These are phyloP conservation scores for Tenthredo distinguenda DNA, from an alignment of 2,888 invertebrate species.

Conservation along the genomic window DNA sequence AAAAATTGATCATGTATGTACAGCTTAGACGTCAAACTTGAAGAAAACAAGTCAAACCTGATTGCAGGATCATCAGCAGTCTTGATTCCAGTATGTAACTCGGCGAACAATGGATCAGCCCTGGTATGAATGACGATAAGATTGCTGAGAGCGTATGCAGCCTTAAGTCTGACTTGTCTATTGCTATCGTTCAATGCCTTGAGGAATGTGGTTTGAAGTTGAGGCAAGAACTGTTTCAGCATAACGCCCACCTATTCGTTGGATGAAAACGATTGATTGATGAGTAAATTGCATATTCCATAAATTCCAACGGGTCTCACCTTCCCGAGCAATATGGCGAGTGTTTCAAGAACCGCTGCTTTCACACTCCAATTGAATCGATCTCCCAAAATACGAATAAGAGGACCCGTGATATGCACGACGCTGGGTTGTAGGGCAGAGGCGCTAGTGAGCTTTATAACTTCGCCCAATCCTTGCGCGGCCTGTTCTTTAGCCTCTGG, in stretches of 20 bases:
- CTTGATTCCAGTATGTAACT: constrained; percentile 93
- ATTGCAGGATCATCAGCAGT: constrained; percentile 91
- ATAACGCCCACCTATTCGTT: constrained; percentile 89
- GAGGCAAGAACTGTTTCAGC: constrained; percentile 98
- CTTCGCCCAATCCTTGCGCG: constrained; percentile 90
- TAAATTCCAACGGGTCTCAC: constrained; percentile 76
- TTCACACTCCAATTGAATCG: constrained; percentile 96
- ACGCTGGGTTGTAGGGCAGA: constrained; percentile 96
- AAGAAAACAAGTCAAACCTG: constrained; percentile 75
- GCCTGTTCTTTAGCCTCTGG: constrained; percentile 98
- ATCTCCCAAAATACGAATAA: constrained; percentile 98
- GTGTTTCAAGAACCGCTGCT: constrained; percentile 96
- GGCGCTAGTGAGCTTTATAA: constrained; percentile 91
- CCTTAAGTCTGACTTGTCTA: constrained; percentile 92
- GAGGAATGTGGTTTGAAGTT: constrained; percentile 98
- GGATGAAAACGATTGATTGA: not conserved
- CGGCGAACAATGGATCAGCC: constrained; percentile 96
- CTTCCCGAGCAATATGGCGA: constrained; percentile 95
- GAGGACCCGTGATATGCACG: constrained; percentile 97
- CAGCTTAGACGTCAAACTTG: not conserved
- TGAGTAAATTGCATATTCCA: not conserved
- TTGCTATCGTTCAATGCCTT: constrained; percentile 96
- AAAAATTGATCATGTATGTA: constrained; percentile 36
- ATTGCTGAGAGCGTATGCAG: constrained; percentile 92
- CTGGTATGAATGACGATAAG: constrained; percentile 95